Evolutionary conservation across 2,113 vertebrate species (phyloP), one percentile per base, ranked within the genome.

Genomic region (Marcusenius ussheri): DNA sequence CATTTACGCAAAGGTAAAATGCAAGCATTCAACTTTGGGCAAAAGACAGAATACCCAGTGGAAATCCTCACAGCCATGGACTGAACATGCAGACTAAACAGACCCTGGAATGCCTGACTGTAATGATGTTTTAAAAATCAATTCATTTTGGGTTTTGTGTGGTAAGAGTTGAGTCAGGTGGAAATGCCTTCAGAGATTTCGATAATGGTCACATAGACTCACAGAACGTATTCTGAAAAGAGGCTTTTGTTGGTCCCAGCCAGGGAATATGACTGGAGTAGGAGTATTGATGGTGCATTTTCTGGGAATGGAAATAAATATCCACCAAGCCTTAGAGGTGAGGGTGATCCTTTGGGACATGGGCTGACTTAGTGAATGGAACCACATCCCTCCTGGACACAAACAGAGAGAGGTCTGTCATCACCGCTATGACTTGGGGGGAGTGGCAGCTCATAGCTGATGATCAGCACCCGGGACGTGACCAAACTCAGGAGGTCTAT

Each of bases 311-410:
- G 35, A 80, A 80, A 80, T 80, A 42, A 80, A 80, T 42, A 42
- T 39, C 35, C 35, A 39, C 31, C 35, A 42, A 80, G 74, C 35
- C 35, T 10, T 21, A 46, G n/a, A 86, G 46, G 45, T n/a, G 83
- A 50, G 83, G 21, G 83, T 27, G 83, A 19, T 50, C 35, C n/a
- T 49, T 85, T 27, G 83, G 42, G 83, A 83, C 51, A 89, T 13
- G 46, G 88, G 89, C 49, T n/a, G 50, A 35, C 74, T 83, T 46
- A 56, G 89, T 89, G 45, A 45, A 49, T 27, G 45, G 83, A 86
- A 9, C 77, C 49, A 74, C 50, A 35, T 42, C 88, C 70, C 21
- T 42, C n/a, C 50, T 19, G 35, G 35, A 19, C 51, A 9, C 35
- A 35, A n/a, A 35, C 89, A 8, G 49, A 50, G 47, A 86, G 49